Percentiles rank a stretch among this genome's conserved stretches.
Conservation (phyloP, 2,797 vertebrate genomes). For the Linurgus olivaceus region DNA sequence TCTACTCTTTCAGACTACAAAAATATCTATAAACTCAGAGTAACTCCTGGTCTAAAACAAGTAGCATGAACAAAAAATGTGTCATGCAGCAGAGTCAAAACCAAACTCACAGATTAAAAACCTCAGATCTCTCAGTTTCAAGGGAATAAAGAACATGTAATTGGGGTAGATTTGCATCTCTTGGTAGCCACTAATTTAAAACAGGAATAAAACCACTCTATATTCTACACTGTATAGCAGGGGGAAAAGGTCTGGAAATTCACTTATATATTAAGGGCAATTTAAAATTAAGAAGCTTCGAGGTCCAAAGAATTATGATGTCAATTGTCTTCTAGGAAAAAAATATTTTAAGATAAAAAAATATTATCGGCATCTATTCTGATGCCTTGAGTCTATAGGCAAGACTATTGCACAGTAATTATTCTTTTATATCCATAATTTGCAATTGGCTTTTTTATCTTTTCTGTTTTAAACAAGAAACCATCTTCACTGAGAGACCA, state of each 20-base stretch:
- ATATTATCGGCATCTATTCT: background rate
- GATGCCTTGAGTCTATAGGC: background rate
- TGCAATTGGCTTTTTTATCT: background rate
- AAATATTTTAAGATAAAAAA: background rate
- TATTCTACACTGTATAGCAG: rapidly evolving
- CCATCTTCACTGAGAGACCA: background rate
- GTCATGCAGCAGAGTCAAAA: background rate
- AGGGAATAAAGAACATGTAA: background rate
- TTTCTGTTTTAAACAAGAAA: background rate
- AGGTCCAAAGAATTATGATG: background rate
- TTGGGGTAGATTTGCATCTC: background rate
- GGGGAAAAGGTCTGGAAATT: background rate
- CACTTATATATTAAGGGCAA: background rate
- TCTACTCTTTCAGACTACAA: background rate
- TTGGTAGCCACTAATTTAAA: background rate
- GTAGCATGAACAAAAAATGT: rapidly evolving
- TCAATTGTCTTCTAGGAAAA: background rate
- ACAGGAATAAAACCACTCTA: background rate
- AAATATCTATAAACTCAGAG: background rate
- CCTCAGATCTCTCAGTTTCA: background rate
- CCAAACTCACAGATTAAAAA: background rate
- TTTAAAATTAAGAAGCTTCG: background rate
- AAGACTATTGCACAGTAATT: background rate
- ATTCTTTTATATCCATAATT: background rate
- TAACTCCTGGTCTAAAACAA: background rate